Evolutionary conservation across 1,140 invertebrate species (phyloP), one percentile per base, ranked within the genome.

Genomic region (Saxidomus purpurata): DNA sequence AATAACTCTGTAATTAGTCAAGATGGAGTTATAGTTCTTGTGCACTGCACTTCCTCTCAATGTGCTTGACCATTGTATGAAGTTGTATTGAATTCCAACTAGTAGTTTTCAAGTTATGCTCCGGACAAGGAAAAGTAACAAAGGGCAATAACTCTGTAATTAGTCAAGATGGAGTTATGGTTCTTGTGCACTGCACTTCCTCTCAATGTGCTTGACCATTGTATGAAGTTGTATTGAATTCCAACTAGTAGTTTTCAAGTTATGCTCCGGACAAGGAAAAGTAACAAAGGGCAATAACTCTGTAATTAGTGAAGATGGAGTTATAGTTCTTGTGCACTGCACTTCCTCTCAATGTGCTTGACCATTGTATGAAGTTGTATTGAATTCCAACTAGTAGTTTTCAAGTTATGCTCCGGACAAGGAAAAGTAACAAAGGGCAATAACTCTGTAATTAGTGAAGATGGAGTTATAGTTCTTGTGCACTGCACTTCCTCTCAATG

Each of bases 41-140:
- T 11, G 19, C 52, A 59, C n/a, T 59, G 52, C 52, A 59, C 52
- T 59, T 59, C n/a, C 17, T n/a, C n/a, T n/a, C 52, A n/a, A 8
- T 43, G 43, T 43, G 52, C 15, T n/a, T 22, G n/a, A 22, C 15
- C 15, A 59, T 22, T 17, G 52, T 22, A 59, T n/a, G n/a, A 59
- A 59, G 52, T 17, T 22, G 17, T 6, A 59, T 22, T 17, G 52
- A 22, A 59, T 59, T 59, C 52, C n/a, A 59, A 59, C 52, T 19
- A 59, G 15, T 59, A 59, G n/a, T 59, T 59, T 59, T 17, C 52
- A 59, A 59, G 52, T 59, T 59, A 59, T 59, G 52, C 52, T 59
- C 52, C 19, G 52, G n/a, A 22, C 15, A 59, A 59, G 15, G n/a
- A 59, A 59, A n/a, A 59, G 8, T 22, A 59, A 59, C 19, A 59